These are phyloP conservation scores for Mormyrus lacerda DNA, from an alignment of 2,113 vertebrate genomes.

Conservation along the genomic window DNA sequence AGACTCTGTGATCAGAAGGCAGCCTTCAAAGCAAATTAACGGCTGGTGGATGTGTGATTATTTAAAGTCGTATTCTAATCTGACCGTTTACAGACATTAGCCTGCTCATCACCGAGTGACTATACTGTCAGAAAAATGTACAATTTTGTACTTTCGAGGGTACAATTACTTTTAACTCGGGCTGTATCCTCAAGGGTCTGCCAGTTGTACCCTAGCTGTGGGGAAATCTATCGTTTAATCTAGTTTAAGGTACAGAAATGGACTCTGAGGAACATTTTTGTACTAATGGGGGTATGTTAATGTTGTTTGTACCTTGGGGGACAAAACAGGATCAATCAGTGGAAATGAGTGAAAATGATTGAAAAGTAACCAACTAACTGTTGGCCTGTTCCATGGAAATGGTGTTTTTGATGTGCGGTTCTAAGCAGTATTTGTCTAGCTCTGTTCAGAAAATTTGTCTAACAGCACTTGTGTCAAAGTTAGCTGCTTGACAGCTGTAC, in stretches of 20 bases:
- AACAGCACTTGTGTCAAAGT: neutral
- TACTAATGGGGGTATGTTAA: neutral
- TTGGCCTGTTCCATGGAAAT: neutral
- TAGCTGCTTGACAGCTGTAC: neutral
- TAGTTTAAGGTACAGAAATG: neutral
- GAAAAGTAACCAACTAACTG: neutral
- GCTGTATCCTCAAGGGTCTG: neutral
- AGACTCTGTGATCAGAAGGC: neutral
- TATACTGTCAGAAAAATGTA: neutral
- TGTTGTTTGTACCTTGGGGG: neutral
- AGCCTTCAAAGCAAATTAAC: neutral
- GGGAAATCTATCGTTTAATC: neutral
- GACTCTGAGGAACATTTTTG: neutral
- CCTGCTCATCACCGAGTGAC: neutral
- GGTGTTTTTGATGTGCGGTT: neutral
- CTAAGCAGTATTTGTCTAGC: neutral
- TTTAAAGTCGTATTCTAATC: neutral
- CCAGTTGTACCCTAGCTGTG: neutral
- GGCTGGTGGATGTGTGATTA: neutral
- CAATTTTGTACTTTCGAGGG: neutral
- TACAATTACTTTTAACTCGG: neutral
- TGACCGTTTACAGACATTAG: neutral
- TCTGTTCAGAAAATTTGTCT: neutral
- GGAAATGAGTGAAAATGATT: neutral
- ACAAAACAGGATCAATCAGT: neutral